Percentiles rank a stretch among this genome's conserved stretches.
phyloP scores from a whole-genome alignment of 2,113 vertebrate genomes.

The Hippocampus abdominalis region DNA sequence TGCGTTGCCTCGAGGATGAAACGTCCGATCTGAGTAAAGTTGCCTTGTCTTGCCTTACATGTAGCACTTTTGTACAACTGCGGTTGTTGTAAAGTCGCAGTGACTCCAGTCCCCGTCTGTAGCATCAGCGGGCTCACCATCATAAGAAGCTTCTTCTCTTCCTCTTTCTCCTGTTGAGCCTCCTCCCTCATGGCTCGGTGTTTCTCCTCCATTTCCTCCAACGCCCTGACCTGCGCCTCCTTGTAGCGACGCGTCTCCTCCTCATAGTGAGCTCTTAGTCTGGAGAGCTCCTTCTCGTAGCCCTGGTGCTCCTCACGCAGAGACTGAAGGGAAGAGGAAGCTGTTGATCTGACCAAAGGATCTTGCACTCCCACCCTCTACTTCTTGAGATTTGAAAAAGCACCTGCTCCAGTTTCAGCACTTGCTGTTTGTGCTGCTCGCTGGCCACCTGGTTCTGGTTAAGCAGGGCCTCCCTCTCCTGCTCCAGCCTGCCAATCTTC shows the following conservation, averaged over 20 bases:
- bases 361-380: background rate
- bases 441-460: slow-evolving; percentile 84
- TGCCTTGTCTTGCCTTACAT: too few relatives aligned
- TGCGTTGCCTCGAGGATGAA: too few relatives aligned
- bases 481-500: slow-evolving; percentile 84
- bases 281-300: slow-evolving; percentile 88
- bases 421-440: slow-evolving; percentile 88
- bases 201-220: slow-evolving; percentile 88
- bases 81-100: too few relatives aligned
- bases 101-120: too few relatives aligned
- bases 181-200: slow-evolving; percentile 82
- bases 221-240: slow-evolving; percentile 82
- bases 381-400: background rate
- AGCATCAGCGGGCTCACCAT: slow-evolving; percentile 65
- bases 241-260: slow-evolving; percentile 83
- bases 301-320: slow-evolving; percentile 88
- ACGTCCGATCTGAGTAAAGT: too few relatives aligned
- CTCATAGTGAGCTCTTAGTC: slow-evolving; percentile 81
- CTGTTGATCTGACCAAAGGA: background rate
- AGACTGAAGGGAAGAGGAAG: slow-evolving; percentile 64
- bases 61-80: too few relatives aligned
- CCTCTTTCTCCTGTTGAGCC: slow-evolving; percentile 76
- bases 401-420: slow-evolving; percentile 88
- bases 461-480: slow-evolving; percentile 84
- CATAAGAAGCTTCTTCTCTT: slow-evolving; percentile 82